Conservation (phyloP, 1,140 invertebrate species). For the Schlechtendalia chinensis region DNA sequence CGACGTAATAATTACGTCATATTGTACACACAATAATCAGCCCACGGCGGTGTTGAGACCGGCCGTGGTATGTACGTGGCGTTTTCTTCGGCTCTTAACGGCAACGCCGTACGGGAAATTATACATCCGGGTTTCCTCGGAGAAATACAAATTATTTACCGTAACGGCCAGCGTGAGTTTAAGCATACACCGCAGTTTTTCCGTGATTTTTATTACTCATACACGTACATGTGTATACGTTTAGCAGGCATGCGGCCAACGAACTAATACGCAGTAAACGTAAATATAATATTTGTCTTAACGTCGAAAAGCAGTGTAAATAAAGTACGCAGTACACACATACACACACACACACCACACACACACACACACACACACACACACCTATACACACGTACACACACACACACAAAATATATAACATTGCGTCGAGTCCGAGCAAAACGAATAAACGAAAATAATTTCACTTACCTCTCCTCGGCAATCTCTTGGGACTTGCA, state of each 20-base stretch:
- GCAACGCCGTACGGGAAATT: neutral
- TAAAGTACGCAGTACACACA: too few relatives aligned
- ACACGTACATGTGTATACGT: too few relatives aligned
- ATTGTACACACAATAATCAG: neutral
- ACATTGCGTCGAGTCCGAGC: neutral
- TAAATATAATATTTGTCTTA: neutral
- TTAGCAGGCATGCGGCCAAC: too few relatives aligned
- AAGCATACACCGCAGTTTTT: neutral
- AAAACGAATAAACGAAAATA: neutral
- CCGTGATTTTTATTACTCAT: neutral
- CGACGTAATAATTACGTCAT: neutral
- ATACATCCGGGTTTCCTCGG: neutral
- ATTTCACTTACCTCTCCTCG: slow-evolving; percentile 63
- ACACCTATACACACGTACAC: neutral
- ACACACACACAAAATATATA: neutral
- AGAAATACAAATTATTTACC: slow-evolving; percentile 4
- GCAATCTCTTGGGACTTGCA: slow-evolving; percentile 88
- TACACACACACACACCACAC: too few relatives aligned
- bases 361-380: neutral
- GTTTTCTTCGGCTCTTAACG: neutral
- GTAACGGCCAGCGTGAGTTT: neutral
- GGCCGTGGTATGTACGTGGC: neutral
- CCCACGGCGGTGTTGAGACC: neutral
- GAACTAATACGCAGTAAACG: too few relatives aligned
- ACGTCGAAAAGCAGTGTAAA: too few relatives aligned